Percentiles rank a stretch among this genome's conserved stretches.
These are phyloP conservation scores for Habrosyne pyritoides DNA, from an alignment of 2,888 invertebrate genomes.

Conservation along the genomic window DNA sequence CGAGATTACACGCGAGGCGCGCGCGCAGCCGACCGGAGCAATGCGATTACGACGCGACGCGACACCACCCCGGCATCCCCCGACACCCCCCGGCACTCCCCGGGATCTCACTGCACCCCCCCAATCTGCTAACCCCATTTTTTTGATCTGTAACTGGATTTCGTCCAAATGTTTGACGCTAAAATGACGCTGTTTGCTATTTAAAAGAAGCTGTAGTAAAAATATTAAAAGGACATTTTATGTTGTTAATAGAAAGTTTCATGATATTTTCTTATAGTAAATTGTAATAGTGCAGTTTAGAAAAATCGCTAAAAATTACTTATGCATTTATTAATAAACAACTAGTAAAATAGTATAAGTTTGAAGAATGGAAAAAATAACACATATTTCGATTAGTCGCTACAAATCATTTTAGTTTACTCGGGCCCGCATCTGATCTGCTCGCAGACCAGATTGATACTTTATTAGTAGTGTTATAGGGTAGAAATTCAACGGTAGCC, in stretches of 20 bases:
- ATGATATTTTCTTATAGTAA: too few relatives aligned
- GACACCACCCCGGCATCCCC: constrained; percentile 27
- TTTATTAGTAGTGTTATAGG: neutral
- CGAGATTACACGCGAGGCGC: constrained; percentile 72
- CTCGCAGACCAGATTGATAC: neutral
- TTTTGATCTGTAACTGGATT: constrained; percentile 64
- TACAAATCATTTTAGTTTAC: constrained; percentile 1
- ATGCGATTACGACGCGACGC: constrained; percentile 64
- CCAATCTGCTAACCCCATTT: constrained; percentile 40
- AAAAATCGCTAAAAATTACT: too few relatives aligned
- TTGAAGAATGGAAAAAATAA: too few relatives aligned
- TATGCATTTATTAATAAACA: neutral
- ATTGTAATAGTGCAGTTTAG: too few relatives aligned
- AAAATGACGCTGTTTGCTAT: constrained; percentile 33
- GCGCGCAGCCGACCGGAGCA: constrained; percentile 67
- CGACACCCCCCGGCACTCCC: constrained; percentile 25
- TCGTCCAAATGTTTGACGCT: constrained; percentile 33
- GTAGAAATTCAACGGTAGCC: neutral
- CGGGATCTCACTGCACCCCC: constrained; percentile 10
- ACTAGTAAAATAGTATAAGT: too few relatives aligned
- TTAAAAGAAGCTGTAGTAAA: too few relatives aligned
- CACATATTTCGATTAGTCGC: constrained; percentile 30
- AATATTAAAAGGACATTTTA: too few relatives aligned
- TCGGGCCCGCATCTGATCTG: constrained; percentile 11
- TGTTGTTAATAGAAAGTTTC: too few relatives aligned